Evolutionary conservation across 2,113 vertebrate genomes (phyloP).

Genomic region (Sinosuthora webbiana): DNA sequence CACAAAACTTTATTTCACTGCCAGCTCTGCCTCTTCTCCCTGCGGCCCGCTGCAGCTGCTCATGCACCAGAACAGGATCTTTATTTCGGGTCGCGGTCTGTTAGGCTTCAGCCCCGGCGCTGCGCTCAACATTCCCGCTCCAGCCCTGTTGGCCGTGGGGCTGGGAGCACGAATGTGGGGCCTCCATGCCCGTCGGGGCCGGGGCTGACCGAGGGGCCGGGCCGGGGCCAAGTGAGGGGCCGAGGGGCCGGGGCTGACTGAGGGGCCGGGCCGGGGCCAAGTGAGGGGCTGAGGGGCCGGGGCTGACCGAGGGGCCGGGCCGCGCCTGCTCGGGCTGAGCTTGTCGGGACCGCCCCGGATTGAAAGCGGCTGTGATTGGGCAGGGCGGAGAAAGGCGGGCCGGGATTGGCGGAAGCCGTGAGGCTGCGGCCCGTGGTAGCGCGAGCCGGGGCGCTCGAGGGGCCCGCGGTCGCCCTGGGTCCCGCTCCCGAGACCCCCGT

Average conservation of each 20-base stretch:
- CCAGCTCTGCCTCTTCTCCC: not conserved
- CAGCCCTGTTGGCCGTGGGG: rapidly evolving
- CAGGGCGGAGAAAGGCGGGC: not conserved
- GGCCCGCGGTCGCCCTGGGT: rapidly evolving
- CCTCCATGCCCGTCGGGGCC: too few relatives aligned
- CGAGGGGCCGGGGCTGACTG: too few relatives aligned
- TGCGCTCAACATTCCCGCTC: not conserved
- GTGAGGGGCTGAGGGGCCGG: too few relatives aligned
- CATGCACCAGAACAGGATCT: not conserved
- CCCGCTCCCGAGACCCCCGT: not conserved
- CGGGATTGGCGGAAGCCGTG: not conserved
- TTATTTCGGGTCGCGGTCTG: too few relatives aligned
- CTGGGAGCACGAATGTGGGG: rapidly evolving
- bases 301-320: too few relatives aligned
- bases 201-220: too few relatives aligned
- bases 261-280: too few relatives aligned
- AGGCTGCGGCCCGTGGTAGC: not conserved
- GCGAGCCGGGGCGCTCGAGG: rapidly evolving
- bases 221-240: too few relatives aligned
- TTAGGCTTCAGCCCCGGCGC: not conserved
- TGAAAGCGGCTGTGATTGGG: not conserved
- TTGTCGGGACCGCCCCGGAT: rapidly evolving
- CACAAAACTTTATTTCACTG: too few relatives aligned
- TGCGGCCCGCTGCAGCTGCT: not conserved
- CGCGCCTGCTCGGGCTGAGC: too few relatives aligned